A percentile compares a stretch with the other conserved stretches of the same genome.
phyloP scores from a whole-genome alignment of 1,140 invertebrate genomes.

The Sminthurides bifidus region DNA sequence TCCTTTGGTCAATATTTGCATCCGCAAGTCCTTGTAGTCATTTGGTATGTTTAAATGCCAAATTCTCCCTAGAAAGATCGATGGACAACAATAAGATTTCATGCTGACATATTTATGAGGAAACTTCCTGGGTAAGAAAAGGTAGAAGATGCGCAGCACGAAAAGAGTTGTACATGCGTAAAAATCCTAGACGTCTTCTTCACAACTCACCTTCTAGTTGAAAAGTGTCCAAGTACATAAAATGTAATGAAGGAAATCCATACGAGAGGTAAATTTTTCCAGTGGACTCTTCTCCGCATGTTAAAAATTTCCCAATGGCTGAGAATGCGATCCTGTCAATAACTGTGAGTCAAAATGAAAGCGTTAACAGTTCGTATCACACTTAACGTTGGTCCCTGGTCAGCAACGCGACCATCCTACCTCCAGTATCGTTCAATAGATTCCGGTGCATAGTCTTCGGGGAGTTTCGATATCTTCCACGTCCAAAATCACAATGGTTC shows the following conservation, averaged over 20 bases:
- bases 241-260: constrained; percentile 16
- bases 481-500: no score
- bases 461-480: no score
- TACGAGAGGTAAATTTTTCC: constrained; percentile 16
- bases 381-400: no score
- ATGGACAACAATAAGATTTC: neutral
- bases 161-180: neutral
- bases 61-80: constrained; percentile 13
- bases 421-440: no score
- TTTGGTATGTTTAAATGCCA: constrained; percentile 15
- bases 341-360: neutral
- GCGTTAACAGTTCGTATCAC: neutral
- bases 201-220: constrained; percentile 15
- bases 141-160: neutral
- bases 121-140: no score
- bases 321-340: constrained; percentile 15
- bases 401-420: no score
- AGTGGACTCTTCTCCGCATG: constrained; percentile 5
- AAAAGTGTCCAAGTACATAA: constrained; percentile 19
- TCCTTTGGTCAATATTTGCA: constrained; percentile 22
- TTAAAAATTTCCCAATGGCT: constrained; percentile 10
- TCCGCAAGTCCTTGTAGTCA: constrained; percentile 13
- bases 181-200: neutral
- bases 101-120: neutral
- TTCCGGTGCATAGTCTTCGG: no score